Evolutionary conservation across 2,113 vertebrate genomes (phyloP), one percentile per base, ranked within the genome.

Genomic region (Myiozetetes cayanensis): DNA sequence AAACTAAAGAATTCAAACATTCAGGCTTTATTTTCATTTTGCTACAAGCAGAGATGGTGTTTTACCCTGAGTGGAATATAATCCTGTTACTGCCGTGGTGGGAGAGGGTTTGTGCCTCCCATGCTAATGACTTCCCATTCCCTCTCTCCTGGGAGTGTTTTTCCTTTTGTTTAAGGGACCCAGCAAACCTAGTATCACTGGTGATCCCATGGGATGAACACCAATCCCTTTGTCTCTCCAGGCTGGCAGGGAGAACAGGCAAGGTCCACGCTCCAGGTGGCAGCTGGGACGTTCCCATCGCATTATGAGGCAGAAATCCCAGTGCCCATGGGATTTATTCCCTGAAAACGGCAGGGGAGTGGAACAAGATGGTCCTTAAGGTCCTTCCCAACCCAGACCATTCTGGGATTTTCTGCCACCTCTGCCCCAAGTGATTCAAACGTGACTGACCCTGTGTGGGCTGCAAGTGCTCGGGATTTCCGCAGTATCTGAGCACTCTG

Each of bases 401-500:
- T 19, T 8, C 35, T 50, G 23, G 18, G 22, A 12, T 62, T 62
- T 61, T 78, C 12, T 52, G 31, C 53, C 14, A 8, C 9, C 33
- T 73, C 53, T 87, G 18, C 72, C 53, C 44, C 0, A 3, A 28
- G 46, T 24, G 31, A 23, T n/a, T 55, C 31, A 9, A 43, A 30
- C 23, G 13, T 2, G 0, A 3, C 22, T 58, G 18, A 43, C 18
- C 59, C 61, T 28, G 8, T 10, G 37, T 41, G 33, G 14, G n/a
- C 37, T 52, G 33, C 2, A 37, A 44, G 55, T 11, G 24, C 65
- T 92, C 0, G 0, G 4, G 31, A 59, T 65, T 73, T 17, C 71
- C 7, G 1, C 39, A 7, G 3, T 24, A 53, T 21, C 41, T 6
- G 1, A 35, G 9, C 17, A 4, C 31, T 43, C 63, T 6, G 4